These are phyloP conservation scores for Drosophila paramelanica DNA, from an alignment of 2,888 invertebrate genomes.

Conservation along the genomic window DNA sequence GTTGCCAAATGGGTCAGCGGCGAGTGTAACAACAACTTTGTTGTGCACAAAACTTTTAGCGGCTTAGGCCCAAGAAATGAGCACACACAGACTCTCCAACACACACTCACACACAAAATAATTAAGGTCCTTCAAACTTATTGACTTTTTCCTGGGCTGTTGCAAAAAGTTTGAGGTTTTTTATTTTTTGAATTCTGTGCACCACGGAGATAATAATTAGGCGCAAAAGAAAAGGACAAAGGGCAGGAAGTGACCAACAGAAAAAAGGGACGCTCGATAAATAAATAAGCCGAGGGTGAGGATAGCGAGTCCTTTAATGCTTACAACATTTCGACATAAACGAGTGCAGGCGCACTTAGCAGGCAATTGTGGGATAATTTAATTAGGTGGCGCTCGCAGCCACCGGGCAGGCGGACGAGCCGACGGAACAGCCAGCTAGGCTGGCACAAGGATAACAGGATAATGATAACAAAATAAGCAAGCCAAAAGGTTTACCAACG, in stretches of 20 bases:
- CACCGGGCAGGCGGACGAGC: slow-evolving; percentile 1
- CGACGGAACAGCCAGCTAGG: slow-evolving; percentile 12
- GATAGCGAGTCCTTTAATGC: slow-evolving; percentile 52
- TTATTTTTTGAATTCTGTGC: slow-evolving; percentile 40
- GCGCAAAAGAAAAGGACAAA: slow-evolving; percentile 54
- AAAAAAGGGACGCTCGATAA: slow-evolving; percentile 58
- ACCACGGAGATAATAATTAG: slow-evolving; percentile 72
- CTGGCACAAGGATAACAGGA: slow-evolving; percentile 67
- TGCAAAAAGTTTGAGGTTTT: slow-evolving; percentile 36
- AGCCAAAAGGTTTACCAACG: slow-evolving; percentile 59
- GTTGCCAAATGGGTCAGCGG: slow-evolving; percentile 72
- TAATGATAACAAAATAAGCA: slow-evolving; percentile 78
- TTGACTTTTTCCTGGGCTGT: slow-evolving; percentile 56
- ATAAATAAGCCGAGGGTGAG: slow-evolving; percentile 47
- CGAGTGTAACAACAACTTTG: slow-evolving; percentile 40
- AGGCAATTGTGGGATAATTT: slow-evolving; percentile 78
- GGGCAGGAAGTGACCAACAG: slow-evolving; percentile 57
- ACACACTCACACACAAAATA: slow-evolving; percentile 50
- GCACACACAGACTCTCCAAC: slow-evolving; percentile 18
- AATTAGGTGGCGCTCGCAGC: slow-evolving; percentile 59
- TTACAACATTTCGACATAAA: slow-evolving; percentile 55
- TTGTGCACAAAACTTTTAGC: slow-evolving; percentile 50
- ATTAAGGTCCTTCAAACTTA: slow-evolving; percentile 74
- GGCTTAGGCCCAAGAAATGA: slow-evolving; percentile 26
- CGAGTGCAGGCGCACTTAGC: slow-evolving; percentile 74